A percentile compares a stretch with the other conserved stretches of the same genome.
These are phyloP conservation scores for Hermodice carunculata DNA, from an alignment of 2,888 invertebrate genomes.

Conservation along the genomic window DNA sequence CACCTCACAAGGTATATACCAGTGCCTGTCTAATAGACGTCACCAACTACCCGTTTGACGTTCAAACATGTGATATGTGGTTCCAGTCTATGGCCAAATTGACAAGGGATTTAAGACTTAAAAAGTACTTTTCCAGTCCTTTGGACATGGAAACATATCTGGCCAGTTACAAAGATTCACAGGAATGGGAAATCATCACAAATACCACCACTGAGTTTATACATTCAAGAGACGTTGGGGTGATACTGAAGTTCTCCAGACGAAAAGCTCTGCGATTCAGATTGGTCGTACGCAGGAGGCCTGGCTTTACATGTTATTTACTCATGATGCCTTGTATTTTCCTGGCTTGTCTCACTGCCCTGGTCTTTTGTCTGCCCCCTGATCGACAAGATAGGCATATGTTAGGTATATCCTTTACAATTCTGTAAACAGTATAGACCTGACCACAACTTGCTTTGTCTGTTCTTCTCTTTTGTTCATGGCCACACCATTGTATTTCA, in stretches of 20 bases:
- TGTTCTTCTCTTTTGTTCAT: too few relatives aligned
- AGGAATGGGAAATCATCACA: conserved; percentile 25
- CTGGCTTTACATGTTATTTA: conserved; percentile 23
- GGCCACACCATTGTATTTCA: too few relatives aligned
- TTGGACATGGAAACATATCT: conserved; percentile 28
- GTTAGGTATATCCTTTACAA: too few relatives aligned
- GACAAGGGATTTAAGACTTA: too few relatives aligned
- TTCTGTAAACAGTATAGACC: too few relatives aligned
- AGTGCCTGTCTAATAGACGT: conserved; percentile 31
- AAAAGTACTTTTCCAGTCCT: background rate
- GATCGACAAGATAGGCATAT: conserved; percentile 28
- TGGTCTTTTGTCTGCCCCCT: conserved; percentile 29
- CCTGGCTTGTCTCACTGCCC: conserved; percentile 16
- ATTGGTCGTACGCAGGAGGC: conserved; percentile 9
- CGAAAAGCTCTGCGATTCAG: conserved; percentile 19
- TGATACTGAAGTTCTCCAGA: conserved; percentile 22
- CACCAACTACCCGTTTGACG: conserved; percentile 33
- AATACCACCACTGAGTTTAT: conserved; percentile 16
- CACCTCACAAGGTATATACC: conserved; percentile 22
- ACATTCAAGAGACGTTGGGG: conserved; percentile 19
- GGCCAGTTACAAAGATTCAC: conserved; percentile 22
- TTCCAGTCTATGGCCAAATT: conserved; percentile 22
- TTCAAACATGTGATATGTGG: conserved; percentile 30
- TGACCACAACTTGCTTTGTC: too few relatives aligned
- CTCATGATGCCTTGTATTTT: conserved; percentile 28